These are phyloP conservation scores for Drosophila affinis DNA, from an alignment of 2,888 invertebrate species.

Conservation along the genomic window DNA sequence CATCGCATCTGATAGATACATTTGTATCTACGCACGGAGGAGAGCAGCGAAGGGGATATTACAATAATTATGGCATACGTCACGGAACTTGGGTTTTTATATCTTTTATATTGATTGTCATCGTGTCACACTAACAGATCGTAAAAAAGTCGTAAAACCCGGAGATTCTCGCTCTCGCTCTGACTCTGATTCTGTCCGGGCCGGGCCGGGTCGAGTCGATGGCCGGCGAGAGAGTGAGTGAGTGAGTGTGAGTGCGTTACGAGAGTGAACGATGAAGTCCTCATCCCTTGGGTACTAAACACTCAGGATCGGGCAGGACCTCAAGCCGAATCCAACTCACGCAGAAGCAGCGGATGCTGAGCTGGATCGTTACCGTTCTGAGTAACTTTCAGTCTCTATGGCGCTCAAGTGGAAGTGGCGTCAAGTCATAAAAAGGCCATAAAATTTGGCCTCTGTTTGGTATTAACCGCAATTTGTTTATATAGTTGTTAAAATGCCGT, in stretches of 20 bases:
- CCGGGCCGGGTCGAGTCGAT: not conserved
- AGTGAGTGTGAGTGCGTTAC: constrained; percentile 11
- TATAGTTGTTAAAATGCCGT: constrained; percentile 79
- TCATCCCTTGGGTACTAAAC: constrained; percentile 29
- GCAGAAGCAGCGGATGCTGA: constrained; percentile 39
- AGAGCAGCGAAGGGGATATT: constrained; percentile 43
- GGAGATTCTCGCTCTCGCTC: constrained; percentile 34
- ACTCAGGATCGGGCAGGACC: constrained; percentile 47
- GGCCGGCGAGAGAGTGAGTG: constrained; percentile 2
- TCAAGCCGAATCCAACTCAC: not conserved
- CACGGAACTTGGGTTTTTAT: constrained; percentile 78
- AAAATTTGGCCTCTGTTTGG: constrained; percentile 66
- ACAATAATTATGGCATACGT: constrained; percentile 80
- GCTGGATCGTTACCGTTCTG: constrained; percentile 53
- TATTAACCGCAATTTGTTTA: constrained; percentile 81
- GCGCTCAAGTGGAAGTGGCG: constrained; percentile 81
- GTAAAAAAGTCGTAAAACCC: constrained; percentile 82
- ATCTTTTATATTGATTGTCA: constrained; percentile 81
- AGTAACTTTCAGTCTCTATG: constrained; percentile 49
- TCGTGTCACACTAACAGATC: constrained; percentile 82
- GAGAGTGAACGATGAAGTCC: constrained; percentile 39
- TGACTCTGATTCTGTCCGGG: constrained; percentile 10
- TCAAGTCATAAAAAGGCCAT: constrained; percentile 83
- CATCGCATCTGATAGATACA: constrained; percentile 65
- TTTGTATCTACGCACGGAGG: constrained; percentile 29